Evolutionary conservation across 1,140 invertebrate genomes (phyloP).

Genomic region (Megalonaias nervosa): DNA sequence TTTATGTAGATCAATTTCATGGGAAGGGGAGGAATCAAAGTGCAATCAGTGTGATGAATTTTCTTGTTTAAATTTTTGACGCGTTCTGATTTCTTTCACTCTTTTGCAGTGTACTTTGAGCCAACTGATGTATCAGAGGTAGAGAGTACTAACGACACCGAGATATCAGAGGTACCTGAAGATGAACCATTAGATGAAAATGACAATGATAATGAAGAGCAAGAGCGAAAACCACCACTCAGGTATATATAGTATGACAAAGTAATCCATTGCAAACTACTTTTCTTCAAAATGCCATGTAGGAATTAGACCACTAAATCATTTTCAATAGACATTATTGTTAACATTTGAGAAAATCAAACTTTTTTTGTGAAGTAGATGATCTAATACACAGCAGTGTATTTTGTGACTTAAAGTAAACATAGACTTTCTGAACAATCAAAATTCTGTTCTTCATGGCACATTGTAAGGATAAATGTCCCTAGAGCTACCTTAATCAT

Average conservation of each 20-base stretch:
- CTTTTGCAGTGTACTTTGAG: constrained; percentile 31
- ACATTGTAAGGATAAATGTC: too few relatives aligned
- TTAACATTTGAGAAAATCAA: too few relatives aligned
- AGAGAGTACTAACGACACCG: constrained; percentile 51
- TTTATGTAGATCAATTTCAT: background rate
- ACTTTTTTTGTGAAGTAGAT: too few relatives aligned
- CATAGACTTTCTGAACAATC: too few relatives aligned
- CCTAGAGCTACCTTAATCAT: too few relatives aligned
- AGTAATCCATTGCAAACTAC: background rate
- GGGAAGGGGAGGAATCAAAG: background rate
- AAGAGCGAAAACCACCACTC: constrained; percentile 65
- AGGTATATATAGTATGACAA: constrained; percentile 45
- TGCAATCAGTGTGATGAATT: background rate
- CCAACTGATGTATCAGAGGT: constrained; percentile 46
- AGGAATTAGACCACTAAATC: too few relatives aligned
- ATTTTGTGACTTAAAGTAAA: too few relatives aligned
- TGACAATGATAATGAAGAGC: constrained; percentile 56
- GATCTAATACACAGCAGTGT: too few relatives aligned
- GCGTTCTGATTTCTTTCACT: background rate
- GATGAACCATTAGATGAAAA: constrained; percentile 42
- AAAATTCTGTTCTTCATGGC: too few relatives aligned
- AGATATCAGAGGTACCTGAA: constrained; percentile 43
- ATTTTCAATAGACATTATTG: too few relatives aligned
- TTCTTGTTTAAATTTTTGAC: background rate
- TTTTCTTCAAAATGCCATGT: too few relatives aligned